Conservation (phyloP, 2,888 invertebrate species). For the Nymphalis urticae region DNA sequence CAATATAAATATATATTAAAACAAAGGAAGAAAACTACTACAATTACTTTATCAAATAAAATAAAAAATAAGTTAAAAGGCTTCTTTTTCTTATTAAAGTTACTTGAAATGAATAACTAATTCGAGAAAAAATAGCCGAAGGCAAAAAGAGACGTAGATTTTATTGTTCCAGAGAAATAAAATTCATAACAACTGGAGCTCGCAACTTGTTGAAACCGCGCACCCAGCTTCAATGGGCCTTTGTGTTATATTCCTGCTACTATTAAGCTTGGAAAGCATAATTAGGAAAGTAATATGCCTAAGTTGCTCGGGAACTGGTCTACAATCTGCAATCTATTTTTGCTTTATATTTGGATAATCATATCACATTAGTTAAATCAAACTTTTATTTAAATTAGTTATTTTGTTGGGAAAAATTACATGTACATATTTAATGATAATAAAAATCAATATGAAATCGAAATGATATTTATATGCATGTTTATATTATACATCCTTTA, state of each 20-base stretch:
- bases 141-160: conserved; percentile 7
- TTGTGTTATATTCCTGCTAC: conserved; percentile 5
- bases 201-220: conserved; percentile 17
- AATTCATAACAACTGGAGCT: conserved; percentile 10
- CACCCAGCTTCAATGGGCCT: conserved; percentile 8
- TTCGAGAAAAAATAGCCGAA: conserved; percentile 17
- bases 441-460: too few species aligned
- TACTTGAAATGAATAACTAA: conserved; percentile 7
- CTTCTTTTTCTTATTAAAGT: conserved; percentile 10
- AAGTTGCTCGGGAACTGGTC: background rate
- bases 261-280: conserved; percentile 14
- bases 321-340: background rate
- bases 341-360: background rate
- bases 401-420: too few species aligned
- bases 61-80: conserved; percentile 11
- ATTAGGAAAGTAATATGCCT: conserved; percentile 9
- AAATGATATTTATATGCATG: too few species aligned
- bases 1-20: too few species aligned
- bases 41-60: background rate
- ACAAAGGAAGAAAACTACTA: too few species aligned
- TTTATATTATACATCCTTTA: too few species aligned
- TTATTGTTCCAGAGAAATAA: conserved; percentile 13
- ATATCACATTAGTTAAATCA: background rate
- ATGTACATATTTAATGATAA: too few species aligned
- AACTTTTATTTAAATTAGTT: too few species aligned